phyloP scores from a whole-genome alignment of 2,888 invertebrate genomes.

The Dione juno region DNA sequence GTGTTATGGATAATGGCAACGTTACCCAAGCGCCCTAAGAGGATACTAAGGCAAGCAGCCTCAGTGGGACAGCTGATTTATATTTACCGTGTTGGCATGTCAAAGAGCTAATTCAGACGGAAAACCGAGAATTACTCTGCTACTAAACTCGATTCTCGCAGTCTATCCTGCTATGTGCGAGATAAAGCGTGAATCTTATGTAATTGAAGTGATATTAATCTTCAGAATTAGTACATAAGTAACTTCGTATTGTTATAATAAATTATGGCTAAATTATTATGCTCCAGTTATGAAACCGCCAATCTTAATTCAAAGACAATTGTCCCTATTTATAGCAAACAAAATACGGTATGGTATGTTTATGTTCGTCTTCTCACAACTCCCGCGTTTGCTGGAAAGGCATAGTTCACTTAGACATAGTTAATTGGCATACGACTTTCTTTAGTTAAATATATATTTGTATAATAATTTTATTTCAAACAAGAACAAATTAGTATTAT shows the following conservation, averaged over 20 bases:
- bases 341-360: background rate
- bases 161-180: too few species aligned
- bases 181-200: background rate
- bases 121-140: too few species aligned
- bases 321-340: background rate
- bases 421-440: too few species aligned
- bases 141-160: too few species aligned
- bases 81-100: too few species aligned
- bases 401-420: background rate
- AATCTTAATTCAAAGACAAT: conserved; percentile 8
- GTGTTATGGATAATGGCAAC: background rate
- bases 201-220: too few species aligned
- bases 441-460: too few species aligned
- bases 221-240: background rate
- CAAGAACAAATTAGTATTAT: too few species aligned
- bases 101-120: too few species aligned
- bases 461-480: too few species aligned
- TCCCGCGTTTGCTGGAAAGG: background rate
- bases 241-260: background rate
- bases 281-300: conserved; percentile 11
- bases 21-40: background rate
- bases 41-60: background rate
- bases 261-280: conserved; percentile 16
- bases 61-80: too few species aligned
- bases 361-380: background rate